Evolutionary conservation across 2,797 vertebrate species (phyloP), one percentile per base, ranked within the genome.

Genomic region (Epinephelus coioides): DNA sequence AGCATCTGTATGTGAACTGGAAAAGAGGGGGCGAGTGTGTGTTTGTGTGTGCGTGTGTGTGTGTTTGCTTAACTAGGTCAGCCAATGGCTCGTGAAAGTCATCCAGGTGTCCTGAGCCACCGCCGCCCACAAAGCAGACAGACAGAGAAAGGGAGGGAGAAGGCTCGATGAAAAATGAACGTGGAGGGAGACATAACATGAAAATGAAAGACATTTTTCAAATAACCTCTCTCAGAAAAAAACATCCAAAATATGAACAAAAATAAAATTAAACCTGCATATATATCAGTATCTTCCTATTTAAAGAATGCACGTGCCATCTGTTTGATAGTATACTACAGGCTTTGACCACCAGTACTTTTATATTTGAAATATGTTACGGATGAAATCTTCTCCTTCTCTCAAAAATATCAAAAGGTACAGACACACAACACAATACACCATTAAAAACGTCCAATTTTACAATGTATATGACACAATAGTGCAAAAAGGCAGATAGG

Each of bases 1-100:
- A 88, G 84, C 86, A 89, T 89, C 84, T 86, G 83, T 78, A 78
- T 63, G 85, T 86, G 80, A 89, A 86, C 69, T 87, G 84, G 76
- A 85, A 86, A 86, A 82, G 78, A 69, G 69, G 73, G 61, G 67
- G 71, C 8, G 68, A 74, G 71, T 54, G 69, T 73, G 57, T 53
- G 55, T 63, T 59, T 61, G 34, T 67, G 65, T 46, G 63, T 73
- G 69, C 21, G 43, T 38, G 43, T 51, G 54, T 62, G 25, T 73
- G 73, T 62, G 53, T n/a, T 83, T 92, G 83, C 69, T 81, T 85
- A 91, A 90, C 84, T 90, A 86, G 93, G 92, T 92, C 93, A 90
- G 92, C 84, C 89, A 90, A 64, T 86, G 86, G 83, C 85, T 91
- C 27, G 73, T 92, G 92, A 94, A 93, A 93, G 91, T 93, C 91